These are phyloP conservation scores for Phorcus lineatus DNA, from an alignment of 2,888 invertebrate species.

Conservation along the genomic window DNA sequence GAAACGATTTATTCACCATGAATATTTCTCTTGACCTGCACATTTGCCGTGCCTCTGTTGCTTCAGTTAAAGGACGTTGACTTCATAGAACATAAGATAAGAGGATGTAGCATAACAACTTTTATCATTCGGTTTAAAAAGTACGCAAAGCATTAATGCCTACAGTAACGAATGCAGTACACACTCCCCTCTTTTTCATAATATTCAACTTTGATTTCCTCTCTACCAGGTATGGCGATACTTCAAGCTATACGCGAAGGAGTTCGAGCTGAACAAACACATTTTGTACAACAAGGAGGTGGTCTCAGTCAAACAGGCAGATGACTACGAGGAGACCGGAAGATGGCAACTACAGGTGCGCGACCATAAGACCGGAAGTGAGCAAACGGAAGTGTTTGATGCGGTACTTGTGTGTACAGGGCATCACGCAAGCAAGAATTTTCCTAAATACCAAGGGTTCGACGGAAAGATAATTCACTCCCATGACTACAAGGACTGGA, in stretches of 20 bases:
- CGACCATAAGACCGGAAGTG: conserved; percentile 50
- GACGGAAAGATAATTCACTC: conserved; percentile 64
- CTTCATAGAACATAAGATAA: too few relatives aligned
- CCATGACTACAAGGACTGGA: conserved; percentile 63
- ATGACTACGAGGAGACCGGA: conserved; percentile 62
- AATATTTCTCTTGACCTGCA: too few relatives aligned
- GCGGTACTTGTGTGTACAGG: conserved; percentile 66
- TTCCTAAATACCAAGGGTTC: conserved; percentile 57
- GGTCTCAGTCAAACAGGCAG: conserved; percentile 46
- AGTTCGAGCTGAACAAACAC: conserved; percentile 66
- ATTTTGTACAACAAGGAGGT: conserved; percentile 69
- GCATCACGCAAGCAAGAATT: conserved; percentile 54
- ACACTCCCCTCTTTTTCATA: neutral
- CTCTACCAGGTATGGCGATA: conserved; percentile 55
- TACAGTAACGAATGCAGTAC: too few relatives aligned
- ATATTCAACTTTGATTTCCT: neutral
- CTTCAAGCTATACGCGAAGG: conserved; percentile 69
- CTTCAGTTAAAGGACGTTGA: too few relatives aligned
- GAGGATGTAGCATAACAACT: too few relatives aligned
- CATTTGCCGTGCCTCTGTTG: too few relatives aligned
- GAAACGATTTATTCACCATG: too few relatives aligned
- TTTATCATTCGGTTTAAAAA: too few relatives aligned
- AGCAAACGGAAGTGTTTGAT: conserved; percentile 50
- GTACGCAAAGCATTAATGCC: too few relatives aligned
- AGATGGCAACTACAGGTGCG: conserved; percentile 61